Evolutionary conservation across 1,140 invertebrate genomes (phyloP).

Genomic region (Drosophila nigromelanica): DNA sequence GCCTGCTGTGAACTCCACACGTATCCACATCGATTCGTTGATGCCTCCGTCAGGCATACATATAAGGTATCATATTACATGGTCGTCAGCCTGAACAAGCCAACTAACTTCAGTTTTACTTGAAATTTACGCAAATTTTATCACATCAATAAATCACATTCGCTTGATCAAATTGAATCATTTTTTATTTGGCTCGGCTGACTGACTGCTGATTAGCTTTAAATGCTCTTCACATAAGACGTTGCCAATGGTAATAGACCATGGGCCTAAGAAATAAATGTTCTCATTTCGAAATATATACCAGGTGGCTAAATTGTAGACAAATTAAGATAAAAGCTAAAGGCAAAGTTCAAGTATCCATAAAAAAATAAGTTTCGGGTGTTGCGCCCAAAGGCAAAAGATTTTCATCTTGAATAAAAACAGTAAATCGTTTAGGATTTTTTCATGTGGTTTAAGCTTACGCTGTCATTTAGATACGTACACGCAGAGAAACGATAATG

Average conservation of each 20-base stretch:
- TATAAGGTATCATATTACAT: conserved; percentile 1
- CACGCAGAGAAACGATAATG: too few species aligned
- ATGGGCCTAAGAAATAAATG: conserved; percentile 49
- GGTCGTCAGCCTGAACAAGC: conserved; percentile 50
- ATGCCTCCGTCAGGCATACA: not conserved
- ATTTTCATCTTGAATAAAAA: too few species aligned
- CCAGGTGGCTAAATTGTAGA: not conserved
- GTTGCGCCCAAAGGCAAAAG: too few species aligned
- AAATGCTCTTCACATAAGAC: conserved; percentile 53
- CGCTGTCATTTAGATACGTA: too few species aligned
- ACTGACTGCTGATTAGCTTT: not conserved
- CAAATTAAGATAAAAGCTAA: not conserved
- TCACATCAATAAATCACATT: conserved; percentile 34
- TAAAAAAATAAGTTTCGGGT: not conserved
- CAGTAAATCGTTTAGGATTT: too few species aligned
- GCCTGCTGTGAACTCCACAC: conserved; percentile 13
- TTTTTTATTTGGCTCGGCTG: conserved; percentile 52
- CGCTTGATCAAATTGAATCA: conserved; percentile 67
- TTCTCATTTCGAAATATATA: conserved; percentile 54
- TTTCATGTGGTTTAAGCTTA: too few species aligned
- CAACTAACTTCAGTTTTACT: conserved; percentile 47
- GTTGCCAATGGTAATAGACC: conserved; percentile 62
- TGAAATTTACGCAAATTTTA: conserved; percentile 69
- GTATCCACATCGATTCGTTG: conserved; percentile 24
- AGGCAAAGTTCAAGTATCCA: not conserved